phyloP scores from a whole-genome alignment of 2,113 vertebrate genomes.

The Heterotilapia buettikoferi region DNA sequence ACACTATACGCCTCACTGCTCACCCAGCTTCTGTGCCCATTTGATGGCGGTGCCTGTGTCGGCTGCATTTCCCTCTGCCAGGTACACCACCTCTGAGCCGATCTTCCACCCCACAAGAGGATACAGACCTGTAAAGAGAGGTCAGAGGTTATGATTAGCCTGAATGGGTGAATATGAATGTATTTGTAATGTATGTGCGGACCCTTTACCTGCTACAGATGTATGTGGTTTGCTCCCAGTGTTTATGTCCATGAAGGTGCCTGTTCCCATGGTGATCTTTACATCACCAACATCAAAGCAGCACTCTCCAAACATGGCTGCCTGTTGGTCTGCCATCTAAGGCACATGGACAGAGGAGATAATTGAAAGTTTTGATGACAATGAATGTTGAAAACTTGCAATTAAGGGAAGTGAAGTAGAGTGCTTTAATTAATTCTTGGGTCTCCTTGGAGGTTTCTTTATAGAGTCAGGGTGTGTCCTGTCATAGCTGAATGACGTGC shows the following conservation, averaged over 20 bases:
- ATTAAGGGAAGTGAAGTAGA: not conserved
- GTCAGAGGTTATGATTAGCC: not conserved
- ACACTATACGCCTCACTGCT: conserved; percentile 35
- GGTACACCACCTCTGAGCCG: conserved; percentile 83
- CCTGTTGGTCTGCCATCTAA: conserved; percentile 94
- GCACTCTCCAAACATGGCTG: conserved; percentile 97
- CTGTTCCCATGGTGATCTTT: conserved; percentile 96
- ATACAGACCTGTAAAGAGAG: conserved; percentile 80
- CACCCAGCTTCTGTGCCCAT: conserved; percentile 90
- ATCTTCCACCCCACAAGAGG: conserved; percentile 97
- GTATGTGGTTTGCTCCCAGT: conserved; percentile 83
- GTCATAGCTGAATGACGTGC: not conserved
- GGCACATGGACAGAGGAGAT: not conserved
- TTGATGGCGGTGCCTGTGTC: conserved; percentile 85
- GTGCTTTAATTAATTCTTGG: not conserved
- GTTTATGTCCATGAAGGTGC: conserved; percentile 93
- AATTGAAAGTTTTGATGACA: not conserved
- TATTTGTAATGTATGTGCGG: not conserved
- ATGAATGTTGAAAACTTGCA: not conserved
- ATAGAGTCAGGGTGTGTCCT: not conserved
- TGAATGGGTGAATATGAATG: not conserved
- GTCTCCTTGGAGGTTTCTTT: not conserved
- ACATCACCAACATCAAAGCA: conserved; percentile 89
- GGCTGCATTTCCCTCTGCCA: conserved; percentile 87
- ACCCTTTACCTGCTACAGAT: conserved; percentile 71